Evolutionary conservation across 2,113 vertebrate species (phyloP), one percentile per base, ranked within the genome.

Genomic region (Okapia johnstoni): DNA sequence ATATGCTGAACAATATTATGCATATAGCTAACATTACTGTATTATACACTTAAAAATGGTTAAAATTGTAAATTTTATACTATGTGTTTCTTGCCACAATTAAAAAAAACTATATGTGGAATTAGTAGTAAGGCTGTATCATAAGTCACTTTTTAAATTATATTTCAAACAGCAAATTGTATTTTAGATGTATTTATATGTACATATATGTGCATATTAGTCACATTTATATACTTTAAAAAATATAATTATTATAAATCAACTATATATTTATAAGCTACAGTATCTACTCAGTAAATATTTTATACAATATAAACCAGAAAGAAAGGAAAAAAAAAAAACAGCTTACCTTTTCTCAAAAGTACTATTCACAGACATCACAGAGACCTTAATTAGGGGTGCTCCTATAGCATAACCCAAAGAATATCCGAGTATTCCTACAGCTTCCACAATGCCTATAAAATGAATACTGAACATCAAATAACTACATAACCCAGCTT

Each of bases 371-470:
- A 26, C 36, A 76, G 36, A 26, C 26, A 40, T 12, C n/a, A 96
- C 48, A 57, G 97, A 3, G 83, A 90, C 43, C 93, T 98, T 98
- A 98, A 98, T 97, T 5, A 99, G 77, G 66, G 98, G 98, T 46
- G 98, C 98, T 97, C 98, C 98, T 76, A 98, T 50, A 9, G 96
- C 50, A 92, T 98, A 98, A 76, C 99, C 99, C 94, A 99, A 23
- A 94, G 98, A 98, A 95, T 99, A 99, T 66, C 99, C 99, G 33
- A 99, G 33, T 6, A 98, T 55, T 73, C 96, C 79, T 92, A 98
- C 98, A 80, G 98, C 95, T 70, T 98, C 98, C n/a, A 94, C 89
- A 97, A 99, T 61, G 91, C 99, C 99, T 99, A 86, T 33, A 98
- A 98, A 54, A 85, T 25, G 23, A 90, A 96, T 8, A 85, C 4